These are phyloP conservation scores for Luehdorfia chinensis DNA, from an alignment of 1,140 invertebrate species.

Conservation along the genomic window DNA sequence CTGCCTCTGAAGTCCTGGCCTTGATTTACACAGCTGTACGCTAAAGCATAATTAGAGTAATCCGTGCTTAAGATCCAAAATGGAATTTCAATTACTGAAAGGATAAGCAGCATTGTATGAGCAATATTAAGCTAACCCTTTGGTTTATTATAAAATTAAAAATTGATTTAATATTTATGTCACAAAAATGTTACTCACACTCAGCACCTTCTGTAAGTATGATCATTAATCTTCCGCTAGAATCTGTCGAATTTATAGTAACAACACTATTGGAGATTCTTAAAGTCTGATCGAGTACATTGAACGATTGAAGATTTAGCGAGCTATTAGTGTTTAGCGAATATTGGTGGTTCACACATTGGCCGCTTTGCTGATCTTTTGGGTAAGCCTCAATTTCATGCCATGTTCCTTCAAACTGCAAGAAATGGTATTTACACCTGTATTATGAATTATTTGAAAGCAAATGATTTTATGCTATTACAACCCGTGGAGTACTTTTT, in stretches of 20 bases:
- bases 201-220: conserved; percentile 2
- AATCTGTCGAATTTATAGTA: conserved; percentile 22
- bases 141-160: too few species aligned
- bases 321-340: conserved; percentile 10
- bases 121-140: too few species aligned
- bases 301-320: conserved; percentile 29
- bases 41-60: conserved; percentile 46
- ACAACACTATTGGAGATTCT: conserved; percentile 17
- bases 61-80: conserved; percentile 50
- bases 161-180: too few species aligned
- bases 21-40: conserved; percentile 47
- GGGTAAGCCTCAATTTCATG: conserved; percentile 51
- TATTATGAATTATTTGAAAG: too few species aligned
- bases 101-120: neutral
- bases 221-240: conserved; percentile 29
- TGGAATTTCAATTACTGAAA: conserved; percentile 35
- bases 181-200: too few species aligned
- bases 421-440: too few species aligned
- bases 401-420: conserved; percentile 50
- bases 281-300: conserved; percentile 32
- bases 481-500: too few species aligned
- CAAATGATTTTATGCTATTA: too few species aligned
- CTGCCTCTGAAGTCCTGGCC: conserved; percentile 33
- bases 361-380: conserved; percentile 33
- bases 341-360: conserved; percentile 42